These are phyloP conservation scores for Muscicapa comitata DNA, from an alignment of 2,797 vertebrate species.

Conservation along the genomic window DNA sequence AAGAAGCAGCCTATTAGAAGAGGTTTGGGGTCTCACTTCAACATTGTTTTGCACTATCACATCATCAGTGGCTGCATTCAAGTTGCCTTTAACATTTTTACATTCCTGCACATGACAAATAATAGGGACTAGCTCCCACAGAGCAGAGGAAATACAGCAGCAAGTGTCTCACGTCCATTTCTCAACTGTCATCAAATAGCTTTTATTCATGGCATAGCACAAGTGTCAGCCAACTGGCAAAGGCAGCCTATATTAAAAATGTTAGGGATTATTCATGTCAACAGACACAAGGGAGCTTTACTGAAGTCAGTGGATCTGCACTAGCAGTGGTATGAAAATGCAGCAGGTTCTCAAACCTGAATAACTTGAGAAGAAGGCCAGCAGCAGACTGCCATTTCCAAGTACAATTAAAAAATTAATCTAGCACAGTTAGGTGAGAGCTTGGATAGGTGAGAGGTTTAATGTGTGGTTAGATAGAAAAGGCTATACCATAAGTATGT, in stretches of 20 bases:
- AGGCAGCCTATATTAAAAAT: conserved; percentile 47
- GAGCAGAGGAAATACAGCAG: conserved; percentile 18
- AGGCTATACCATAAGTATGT: not conserved
- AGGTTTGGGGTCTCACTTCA: not conserved
- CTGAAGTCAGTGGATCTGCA: not conserved
- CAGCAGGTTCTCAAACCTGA: conserved; percentile 24
- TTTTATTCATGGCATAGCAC: conserved; percentile 62
- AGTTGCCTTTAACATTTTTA: not conserved
- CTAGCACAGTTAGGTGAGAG: accelerated
- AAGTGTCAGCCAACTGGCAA: conserved; percentile 65
- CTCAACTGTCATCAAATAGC: conserved; percentile 62
- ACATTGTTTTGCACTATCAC: not conserved
- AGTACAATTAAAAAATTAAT: not conserved
- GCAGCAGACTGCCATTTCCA: not conserved
- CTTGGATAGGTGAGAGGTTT: not conserved
- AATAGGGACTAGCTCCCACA: not conserved
- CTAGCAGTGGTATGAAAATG: not conserved
- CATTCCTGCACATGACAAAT: not conserved
- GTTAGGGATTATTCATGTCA: conserved; percentile 61
- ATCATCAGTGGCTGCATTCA: accelerated
- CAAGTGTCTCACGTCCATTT: conserved; percentile 21
- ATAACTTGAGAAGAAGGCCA: conserved; percentile 24
- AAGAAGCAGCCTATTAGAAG: not conserved
- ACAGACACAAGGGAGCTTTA: conserved; percentile 47
- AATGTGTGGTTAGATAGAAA: not conserved